phyloP scores from a whole-genome alignment of 1,140 invertebrate genomes.

The Phymastichus coffea region DNA sequence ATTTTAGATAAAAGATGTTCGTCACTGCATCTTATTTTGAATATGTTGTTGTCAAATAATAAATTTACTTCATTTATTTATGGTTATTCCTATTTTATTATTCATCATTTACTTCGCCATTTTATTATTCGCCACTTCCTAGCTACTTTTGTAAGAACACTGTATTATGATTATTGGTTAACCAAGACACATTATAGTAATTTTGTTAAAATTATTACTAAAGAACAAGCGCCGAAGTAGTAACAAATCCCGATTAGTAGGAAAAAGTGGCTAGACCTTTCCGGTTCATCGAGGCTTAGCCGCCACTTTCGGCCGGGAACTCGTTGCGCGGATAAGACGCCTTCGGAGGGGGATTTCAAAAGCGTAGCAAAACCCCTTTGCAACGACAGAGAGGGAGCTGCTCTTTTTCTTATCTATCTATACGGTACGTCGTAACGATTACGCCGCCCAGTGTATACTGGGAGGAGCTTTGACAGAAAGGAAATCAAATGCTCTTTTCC shows the following conservation, averaged over 20 bases:
- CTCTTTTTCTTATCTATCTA: slow-evolving; percentile 46
- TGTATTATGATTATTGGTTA: too few species aligned
- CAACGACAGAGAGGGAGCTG: slow-evolving; percentile 13
- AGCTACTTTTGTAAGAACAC: too few species aligned
- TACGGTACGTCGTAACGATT: slow-evolving; percentile 48
- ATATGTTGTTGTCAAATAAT: too few species aligned
- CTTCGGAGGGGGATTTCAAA: slow-evolving; percentile 37
- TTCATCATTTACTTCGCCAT: too few species aligned
- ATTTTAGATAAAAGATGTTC: too few species aligned
- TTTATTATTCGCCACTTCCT: too few species aligned
- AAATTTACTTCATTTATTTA: too few species aligned
- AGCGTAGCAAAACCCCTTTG: slow-evolving; percentile 27
- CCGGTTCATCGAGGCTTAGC: slow-evolving; percentile 44
- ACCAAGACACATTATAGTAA: too few species aligned
- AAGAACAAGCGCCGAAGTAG: too few species aligned
- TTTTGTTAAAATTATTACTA: too few species aligned
- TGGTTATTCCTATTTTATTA: too few species aligned
- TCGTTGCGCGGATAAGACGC: slow-evolving; percentile 42
- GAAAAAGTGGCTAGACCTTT: slow-evolving; percentile 37
- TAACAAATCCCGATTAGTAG: neutral
- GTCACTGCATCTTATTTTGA: too few species aligned
- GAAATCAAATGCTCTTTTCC: neutral
- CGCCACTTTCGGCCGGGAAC: slow-evolving; percentile 34
- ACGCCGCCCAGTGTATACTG: slow-evolving; percentile 37
- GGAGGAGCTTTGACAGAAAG: slow-evolving; percentile 9